Base-by-base conservation (phyloP, 2,113 vertebrate species). In the Murina feae region DNA sequence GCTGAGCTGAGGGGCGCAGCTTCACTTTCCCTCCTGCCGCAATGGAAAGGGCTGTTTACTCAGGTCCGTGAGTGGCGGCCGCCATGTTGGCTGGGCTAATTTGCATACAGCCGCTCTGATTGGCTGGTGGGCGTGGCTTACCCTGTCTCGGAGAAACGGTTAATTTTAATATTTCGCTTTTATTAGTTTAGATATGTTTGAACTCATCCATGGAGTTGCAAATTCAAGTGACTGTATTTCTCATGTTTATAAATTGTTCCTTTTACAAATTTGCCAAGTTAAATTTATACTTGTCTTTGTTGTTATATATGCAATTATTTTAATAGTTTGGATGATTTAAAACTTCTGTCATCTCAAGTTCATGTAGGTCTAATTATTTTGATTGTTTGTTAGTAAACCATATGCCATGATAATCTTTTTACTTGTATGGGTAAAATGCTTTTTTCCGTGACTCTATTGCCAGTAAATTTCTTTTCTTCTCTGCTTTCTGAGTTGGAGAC, bases 381-480 rank as follows among this genome's bases (percentile, higher is more conserved):
- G 9, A 7, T 49, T 60, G 4, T 17, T 23, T 72, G 21, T 81
- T 39, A n/a, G 20, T 83, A 4, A 6, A 9, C 13, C 37, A 1
- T 37, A 58, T 11, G 6, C 44, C 1, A 0, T 42, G 30, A 21
- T 4, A 7, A 68, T 47, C 13, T 63, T 42, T 53, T 89, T 72
- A 30, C 39, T 47, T 0, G 0, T 21, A 21, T 58, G 7, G 9
- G 65, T 58, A 44, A 66, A 23, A 32, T 35, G 5, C 44, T 9
- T 85, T 30, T 39, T 35, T 32, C 13, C 12, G 25, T 10, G 4
- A 42, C 9, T 20, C 76, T 35, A 39, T 47, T 25, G 44, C 47
- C 1, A 86, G 11, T 55, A 30, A 51, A 14, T 32, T 49, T 20
- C 44, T 55, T 28, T 20, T 44, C 3, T 4, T 2, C 60, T 30